phyloP scores from a whole-genome alignment of 2,888 invertebrate species.

The Pantelozetes paolii region DNA sequence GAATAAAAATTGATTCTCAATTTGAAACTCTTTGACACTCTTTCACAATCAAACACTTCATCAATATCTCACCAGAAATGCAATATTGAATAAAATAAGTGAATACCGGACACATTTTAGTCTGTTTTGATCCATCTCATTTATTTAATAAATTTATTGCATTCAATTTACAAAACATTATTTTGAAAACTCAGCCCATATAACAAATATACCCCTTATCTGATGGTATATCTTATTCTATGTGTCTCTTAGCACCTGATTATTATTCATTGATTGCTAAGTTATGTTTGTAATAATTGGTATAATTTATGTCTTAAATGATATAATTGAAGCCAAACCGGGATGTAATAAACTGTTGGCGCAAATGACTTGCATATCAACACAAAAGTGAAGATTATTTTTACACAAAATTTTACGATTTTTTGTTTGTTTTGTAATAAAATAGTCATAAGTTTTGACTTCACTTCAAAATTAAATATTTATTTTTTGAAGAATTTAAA shows the following conservation, averaged over 20 bases:
- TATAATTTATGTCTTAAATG: too few species aligned
- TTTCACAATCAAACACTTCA: neutral
- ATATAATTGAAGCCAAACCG: too few species aligned
- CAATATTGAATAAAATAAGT: conserved; percentile 7
- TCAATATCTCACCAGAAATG: neutral
- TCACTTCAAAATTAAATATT: too few species aligned
- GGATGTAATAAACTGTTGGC: too few species aligned
- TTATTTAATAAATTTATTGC: neutral
- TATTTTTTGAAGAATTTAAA: too few species aligned
- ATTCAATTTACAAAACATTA: neutral
- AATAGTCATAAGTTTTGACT: too few species aligned
- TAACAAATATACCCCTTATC: neutral
- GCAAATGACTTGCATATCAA: too few species aligned
- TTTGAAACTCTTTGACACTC: neutral
- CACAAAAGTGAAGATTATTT: too few species aligned
- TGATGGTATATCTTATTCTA: neutral
- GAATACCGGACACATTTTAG: neutral
- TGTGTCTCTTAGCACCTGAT: neutral
- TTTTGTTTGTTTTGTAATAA: too few species aligned
- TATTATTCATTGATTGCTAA: neutral
- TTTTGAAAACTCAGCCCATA: neutral
- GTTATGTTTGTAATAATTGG: too few species aligned
- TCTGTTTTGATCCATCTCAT: neutral
- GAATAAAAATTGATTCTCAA: neutral
- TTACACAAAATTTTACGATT: too few species aligned